Conservation (phyloP, 1,140 invertebrate species). For the Drosophila leontia region DNA sequence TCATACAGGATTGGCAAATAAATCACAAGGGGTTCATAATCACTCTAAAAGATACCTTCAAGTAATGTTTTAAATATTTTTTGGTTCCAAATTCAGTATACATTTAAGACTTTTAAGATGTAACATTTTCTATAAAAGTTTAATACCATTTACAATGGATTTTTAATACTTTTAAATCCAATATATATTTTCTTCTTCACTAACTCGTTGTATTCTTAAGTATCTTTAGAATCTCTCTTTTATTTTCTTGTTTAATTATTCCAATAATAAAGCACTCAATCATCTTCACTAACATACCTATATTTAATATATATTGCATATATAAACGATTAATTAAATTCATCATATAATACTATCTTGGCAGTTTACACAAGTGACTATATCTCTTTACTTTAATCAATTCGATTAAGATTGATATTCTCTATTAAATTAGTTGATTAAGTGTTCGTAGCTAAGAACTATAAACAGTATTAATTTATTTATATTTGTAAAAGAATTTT, state of each 20-base stretch:
- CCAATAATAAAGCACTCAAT: not conserved
- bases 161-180: too few relatives aligned
- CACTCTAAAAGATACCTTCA: too few relatives aligned
- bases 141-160: too few relatives aligned
- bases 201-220: not conserved
- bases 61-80: too few relatives aligned
- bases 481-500: too few relatives aligned
- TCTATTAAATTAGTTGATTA: not conserved
- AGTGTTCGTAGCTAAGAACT: not conserved
- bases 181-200: not conserved
- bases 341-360: constrained; percentile 1
- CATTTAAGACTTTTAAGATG: too few relatives aligned
- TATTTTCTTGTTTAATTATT: not conserved
- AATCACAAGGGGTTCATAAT: too few relatives aligned
- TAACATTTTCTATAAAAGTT: too few relatives aligned
- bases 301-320: constrained; percentile 2
- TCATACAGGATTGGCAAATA: too few relatives aligned
- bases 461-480: not conserved
- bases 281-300: not conserved
- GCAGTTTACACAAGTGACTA: constrained; percentile 17
- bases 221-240: not conserved
- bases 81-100: too few relatives aligned
- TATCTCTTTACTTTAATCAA: not conserved
- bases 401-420: not conserved
- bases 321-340: constrained; percentile 27